Base-by-base conservation (phyloP, 2,797 vertebrate species). In the Avahi laniger region DNA sequence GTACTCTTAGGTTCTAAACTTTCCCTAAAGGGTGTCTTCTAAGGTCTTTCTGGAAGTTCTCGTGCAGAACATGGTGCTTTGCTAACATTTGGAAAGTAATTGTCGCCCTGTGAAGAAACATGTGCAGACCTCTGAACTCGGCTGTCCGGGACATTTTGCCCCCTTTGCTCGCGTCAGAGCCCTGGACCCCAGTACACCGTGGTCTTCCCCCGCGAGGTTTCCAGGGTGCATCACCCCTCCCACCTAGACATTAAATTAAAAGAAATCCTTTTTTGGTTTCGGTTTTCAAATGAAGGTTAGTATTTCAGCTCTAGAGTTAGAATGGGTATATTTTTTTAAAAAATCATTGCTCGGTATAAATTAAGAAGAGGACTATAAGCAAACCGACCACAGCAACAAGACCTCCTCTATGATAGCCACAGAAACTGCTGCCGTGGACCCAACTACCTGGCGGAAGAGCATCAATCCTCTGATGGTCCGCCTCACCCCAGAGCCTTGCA, bases 91-190 rank as follows among this genome's bases (percentile, higher is more conserved):
- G 96, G 95, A 96, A 97, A 97, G 94, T 82, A 92, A 85, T 75
- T 90, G 97, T 96, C 97, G 97, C 48, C 30, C 78, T 2, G 33
- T 35, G 4, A 97, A 95, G 97, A 98, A 93, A 75, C 67, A 70
- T 87, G 7, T 0, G 0, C 92, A 95, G 97, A 97, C 96, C 97
- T 96, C 96, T 57, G 69, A 94, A 93, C 86, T 89, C 15, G 61
- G 48, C 48, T 85, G 96, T 98, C 97, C 59, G 83, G 94, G 98
- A 97, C 94, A 95, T 93, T 96, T 96, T 97, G 96, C 98, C 96
- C 92, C 95, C 79, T 94, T 84, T 63, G 52, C 73, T 61, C 59
- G 95, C 80, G 91, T 97, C 96, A 97, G 98, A 98, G 98, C 18
- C 84, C 41, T 72, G 4, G 7, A 14, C 61, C 83, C 94, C 93